Percentiles rank a stretch among this genome's conserved stretches.
phyloP scores from a whole-genome alignment of 2,113 vertebrate species.

The Nerophis lumbriciformis region DNA sequence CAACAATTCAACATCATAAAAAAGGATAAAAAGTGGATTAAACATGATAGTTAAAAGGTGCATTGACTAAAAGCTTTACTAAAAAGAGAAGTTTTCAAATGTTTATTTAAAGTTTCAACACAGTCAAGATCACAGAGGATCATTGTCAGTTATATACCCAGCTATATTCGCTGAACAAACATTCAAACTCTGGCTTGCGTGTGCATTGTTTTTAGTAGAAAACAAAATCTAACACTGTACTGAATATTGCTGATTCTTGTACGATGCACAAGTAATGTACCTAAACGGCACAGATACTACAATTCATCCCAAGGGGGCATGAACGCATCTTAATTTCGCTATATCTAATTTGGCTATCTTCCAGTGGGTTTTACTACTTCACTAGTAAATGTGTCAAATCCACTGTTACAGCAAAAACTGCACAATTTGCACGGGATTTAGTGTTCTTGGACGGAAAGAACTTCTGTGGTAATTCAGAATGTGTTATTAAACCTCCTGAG shows the following conservation, averaged over 20 bases:
- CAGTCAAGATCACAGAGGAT: too few species aligned
- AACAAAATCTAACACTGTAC: neutral
- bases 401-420: neutral
- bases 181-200: neutral
- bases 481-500: too few species aligned
- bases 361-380: neutral
- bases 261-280: neutral
- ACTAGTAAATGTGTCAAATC: slow-evolving; percentile 3
- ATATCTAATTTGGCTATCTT: neutral
- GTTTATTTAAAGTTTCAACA: too few species aligned
- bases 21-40: too few species aligned
- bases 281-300: neutral
- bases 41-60: too few species aligned
- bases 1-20: too few species aligned
- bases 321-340: neutral
- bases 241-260: neutral
- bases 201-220: neutral
- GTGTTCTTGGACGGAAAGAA: neutral
- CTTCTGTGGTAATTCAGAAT: neutral
- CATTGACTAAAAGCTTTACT: too few species aligned
- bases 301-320: neutral
- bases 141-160: too few species aligned
- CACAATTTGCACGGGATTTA: neutral
- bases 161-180: neutral
- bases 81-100: too few species aligned